A percentile compares a stretch with the other conserved stretches of the same genome.
These are phyloP conservation scores for Trichechus manatus DNA, from an alignment of 2,113 vertebrate genomes.

Conservation along the genomic window DNA sequence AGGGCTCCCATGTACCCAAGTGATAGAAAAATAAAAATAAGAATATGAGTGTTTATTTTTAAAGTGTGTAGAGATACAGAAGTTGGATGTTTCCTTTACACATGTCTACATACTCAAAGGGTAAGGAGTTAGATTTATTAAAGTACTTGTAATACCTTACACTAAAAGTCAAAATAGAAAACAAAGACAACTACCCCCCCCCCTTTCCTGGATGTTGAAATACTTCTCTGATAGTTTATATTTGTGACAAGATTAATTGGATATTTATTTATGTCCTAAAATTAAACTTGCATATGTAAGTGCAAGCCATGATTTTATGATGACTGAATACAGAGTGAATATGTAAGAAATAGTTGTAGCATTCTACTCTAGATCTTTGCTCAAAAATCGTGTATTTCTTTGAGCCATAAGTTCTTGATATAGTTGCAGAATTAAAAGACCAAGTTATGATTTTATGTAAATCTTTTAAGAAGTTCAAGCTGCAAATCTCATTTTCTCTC, in stretches of 20 bases:
- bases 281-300: background rate
- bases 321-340: background rate
- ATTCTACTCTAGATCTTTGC: background rate
- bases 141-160: background rate
- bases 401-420: background rate
- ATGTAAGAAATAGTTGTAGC: background rate
- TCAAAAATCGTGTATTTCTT: background rate
- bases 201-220: constrained; percentile 1
- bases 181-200: background rate
- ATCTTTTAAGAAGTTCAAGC: background rate
- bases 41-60: constrained; percentile 9
- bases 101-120: background rate
- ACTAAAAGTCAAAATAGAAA: background rate
- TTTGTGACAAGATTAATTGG: background rate
- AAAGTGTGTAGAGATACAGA: background rate
- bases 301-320: constrained; percentile 24
- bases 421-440: constrained; percentile 27
- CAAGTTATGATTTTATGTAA: constrained; percentile 26
- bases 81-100: background rate
- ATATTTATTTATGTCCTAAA: constrained; percentile 24
- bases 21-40: background rate
- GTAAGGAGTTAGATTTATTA: background rate
- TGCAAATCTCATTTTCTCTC: background rate
- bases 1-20: background rate
- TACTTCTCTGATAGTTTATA: constrained; percentile 27